phyloP scores from a whole-genome alignment of 2,113 vertebrate genomes.

The Lagenorhynchus albirostris region DNA sequence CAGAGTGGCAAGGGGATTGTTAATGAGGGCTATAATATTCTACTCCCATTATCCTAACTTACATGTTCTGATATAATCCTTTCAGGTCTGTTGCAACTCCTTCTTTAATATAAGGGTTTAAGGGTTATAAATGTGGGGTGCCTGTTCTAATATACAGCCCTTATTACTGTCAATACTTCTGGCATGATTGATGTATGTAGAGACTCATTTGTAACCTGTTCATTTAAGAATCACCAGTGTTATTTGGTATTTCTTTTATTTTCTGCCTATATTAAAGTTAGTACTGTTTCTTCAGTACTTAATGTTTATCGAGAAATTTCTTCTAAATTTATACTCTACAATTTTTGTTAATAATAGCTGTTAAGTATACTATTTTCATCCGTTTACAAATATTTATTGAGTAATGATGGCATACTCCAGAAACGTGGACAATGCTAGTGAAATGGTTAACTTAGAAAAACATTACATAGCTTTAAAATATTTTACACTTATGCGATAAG shows the following conservation, averaged over 20 bases:
- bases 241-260: background rate
- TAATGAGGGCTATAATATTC: background rate
- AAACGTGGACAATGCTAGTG: background rate
- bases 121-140: background rate
- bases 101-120: background rate
- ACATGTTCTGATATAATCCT: background rate
- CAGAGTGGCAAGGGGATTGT: background rate
- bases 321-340: background rate
- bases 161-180: background rate
- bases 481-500: background rate
- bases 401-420: background rate
- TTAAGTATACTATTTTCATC: background rate
- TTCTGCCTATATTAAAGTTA: background rate
- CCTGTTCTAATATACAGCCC: background rate
- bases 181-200: background rate
- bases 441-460: background rate
- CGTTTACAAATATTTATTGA: background rate
- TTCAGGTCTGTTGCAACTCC: background rate
- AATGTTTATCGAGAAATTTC: background rate
- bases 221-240: background rate
- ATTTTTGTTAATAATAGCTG: background rate
- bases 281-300: background rate
- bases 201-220: background rate
- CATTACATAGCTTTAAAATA: background rate
- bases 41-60: background rate